Evolutionary conservation across 2,113 vertebrate species (phyloP), one percentile per base, ranked within the genome.

Genomic region (Candoia aspera): DNA sequence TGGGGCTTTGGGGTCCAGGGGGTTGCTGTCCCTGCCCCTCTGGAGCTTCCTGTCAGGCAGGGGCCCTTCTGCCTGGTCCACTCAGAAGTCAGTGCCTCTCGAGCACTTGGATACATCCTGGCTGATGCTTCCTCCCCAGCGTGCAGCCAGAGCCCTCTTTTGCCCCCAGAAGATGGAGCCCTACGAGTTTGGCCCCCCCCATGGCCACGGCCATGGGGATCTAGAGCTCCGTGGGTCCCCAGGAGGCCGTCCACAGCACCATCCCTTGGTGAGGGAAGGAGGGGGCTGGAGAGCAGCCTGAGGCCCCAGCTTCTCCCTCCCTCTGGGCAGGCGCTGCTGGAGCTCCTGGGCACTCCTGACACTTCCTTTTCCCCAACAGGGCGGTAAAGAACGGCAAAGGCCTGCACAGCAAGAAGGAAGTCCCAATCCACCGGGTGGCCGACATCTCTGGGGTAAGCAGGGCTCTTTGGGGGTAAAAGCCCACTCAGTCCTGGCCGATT

Each of bases 301-400:
- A 33, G 29, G 12, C n/a, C n/a, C 42, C 0, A 0, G 6, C 1
- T 12, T 17, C 19, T 9, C 42, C 21, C 19, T 53, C 4, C 3
- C 29, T 53, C 60, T 90, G 24, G 42, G 15, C 86, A 15, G 53
- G 10, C 33, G 3, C 10, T 1, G 1, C 3, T 5, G 68, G 15
- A 10, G 29, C 2, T n/a, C 54, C 46, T 0, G 0, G 9, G 1
- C 11, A 13, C 15, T 8, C 42, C 24, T 79, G 60, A 24, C 85
- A 90, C 87, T 57, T 84, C 90, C 86, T 90, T 89, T 79, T 90
- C 84, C 94, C 13, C 91, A 3, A 59, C 95, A 99, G 99, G 97
- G 99, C 99, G 49, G 98, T 99, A 96, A 99, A 99, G 97, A 99
- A 99, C 8, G 99, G 98, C n/a, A 99, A 99, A 96, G 99, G 99